A percentile compares a stretch with the other conserved stretches of the same genome.
phyloP scores from a whole-genome alignment of 2,888 invertebrate species.

The Harpagoxenus sublaevis region DNA sequence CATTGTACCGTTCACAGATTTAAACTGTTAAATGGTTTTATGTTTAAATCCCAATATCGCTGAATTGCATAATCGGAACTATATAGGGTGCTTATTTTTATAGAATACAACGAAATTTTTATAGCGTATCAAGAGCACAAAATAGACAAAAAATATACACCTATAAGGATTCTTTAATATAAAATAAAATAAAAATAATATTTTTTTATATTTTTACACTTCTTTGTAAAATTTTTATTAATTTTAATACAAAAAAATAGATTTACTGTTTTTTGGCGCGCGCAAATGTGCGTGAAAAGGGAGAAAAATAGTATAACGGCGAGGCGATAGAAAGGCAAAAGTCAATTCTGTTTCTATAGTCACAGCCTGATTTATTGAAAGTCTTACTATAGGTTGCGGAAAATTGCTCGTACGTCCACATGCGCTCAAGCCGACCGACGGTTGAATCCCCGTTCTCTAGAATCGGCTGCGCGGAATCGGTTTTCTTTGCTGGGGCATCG shows the following conservation, averaged over 20 bases:
- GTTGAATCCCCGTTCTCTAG: too few species aligned
- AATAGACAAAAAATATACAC: not conserved
- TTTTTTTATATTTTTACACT: not conserved
- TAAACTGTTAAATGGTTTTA: slow-evolving; percentile 10
- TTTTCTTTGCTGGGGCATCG: too few species aligned
- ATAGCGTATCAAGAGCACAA: not conserved
- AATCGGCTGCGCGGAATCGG: too few species aligned
- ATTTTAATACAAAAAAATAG: not conserved
- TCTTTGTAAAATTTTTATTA: not conserved
- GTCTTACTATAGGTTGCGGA: too few species aligned
- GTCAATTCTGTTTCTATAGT: too few species aligned
- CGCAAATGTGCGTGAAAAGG: too few species aligned
- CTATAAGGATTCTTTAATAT: not conserved
- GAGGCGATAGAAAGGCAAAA: too few species aligned
- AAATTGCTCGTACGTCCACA: too few species aligned
- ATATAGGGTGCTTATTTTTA: not conserved
- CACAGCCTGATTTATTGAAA: too few species aligned
- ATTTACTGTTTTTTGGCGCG: too few species aligned
- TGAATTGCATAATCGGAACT: slow-evolving; percentile 1
- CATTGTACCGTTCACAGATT: slow-evolving; percentile 7
- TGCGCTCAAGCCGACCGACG: too few species aligned
- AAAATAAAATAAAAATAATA: slow-evolving; percentile 1
- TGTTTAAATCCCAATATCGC: slow-evolving; percentile 2
- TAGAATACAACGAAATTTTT: not conserved
- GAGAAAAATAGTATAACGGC: too few species aligned